Evolutionary conservation across 1,140 invertebrate genomes (phyloP), one percentile per base, ranked within the genome.

Genomic region (Ostrea denselamellosa): DNA sequence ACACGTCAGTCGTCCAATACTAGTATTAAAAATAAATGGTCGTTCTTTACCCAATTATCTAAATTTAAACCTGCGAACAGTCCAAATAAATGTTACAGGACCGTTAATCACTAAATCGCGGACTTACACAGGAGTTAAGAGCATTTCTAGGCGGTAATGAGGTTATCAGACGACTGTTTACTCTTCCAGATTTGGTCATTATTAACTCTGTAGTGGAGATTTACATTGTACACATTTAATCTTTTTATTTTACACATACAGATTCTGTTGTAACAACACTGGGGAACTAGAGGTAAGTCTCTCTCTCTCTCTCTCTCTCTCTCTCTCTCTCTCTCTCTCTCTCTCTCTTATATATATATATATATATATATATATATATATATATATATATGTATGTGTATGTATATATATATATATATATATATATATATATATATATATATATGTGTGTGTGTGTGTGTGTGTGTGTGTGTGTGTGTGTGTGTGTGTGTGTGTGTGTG

Each of bases 261-360:
- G 22, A 25, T 28, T 34, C 14, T 77, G 25, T 28, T 77, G 68
- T 34, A 77, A 28, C 22, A 77, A 3, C 68, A 34, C 25, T 8
- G 28, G 25, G 7, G 4, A 25, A 25, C 22, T 22, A 28, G 28
- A 77, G n/a, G 28, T 77, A 25, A 12, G 12, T 25, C 68, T 28
- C 22, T 28, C 25, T 71, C 68, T 71, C 22, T 71, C 68, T 71
- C 65, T 71, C 65, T 71, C 65, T 71, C 65, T 71, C 65, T 71
- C 65, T 71, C 65, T 71, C 65, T 71, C 68, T 71, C 68, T 77
- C 68, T 77, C 68, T 77, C 68, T 77, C 68, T 77, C 68, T 77
- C 68, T 77, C 68, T 77, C 68, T 77, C 68, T 77, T 8, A 58
- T 58, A 12, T 12, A 58, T 17, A 17, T 58, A 4, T 17, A 12